These are phyloP conservation scores for Oreochromis spilurus DNA, from an alignment of 2,113 vertebrate genomes.

Conservation along the genomic window DNA sequence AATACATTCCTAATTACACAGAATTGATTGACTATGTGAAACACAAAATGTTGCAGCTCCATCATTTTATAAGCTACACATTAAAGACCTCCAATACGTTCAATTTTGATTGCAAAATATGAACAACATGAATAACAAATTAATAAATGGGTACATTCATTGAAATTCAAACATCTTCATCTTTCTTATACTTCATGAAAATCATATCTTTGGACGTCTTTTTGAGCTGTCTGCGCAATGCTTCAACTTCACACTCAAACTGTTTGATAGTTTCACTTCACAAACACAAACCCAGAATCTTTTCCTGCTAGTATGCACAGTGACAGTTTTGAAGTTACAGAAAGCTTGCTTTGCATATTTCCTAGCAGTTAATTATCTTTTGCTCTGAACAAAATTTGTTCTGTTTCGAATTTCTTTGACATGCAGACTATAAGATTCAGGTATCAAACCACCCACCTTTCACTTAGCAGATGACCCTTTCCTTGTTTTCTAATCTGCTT, in stretches of 20 bases:
- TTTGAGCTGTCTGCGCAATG: neutral
- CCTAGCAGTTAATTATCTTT: neutral
- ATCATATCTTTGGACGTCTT: neutral
- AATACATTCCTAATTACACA: too few species aligned
- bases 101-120: neutral
- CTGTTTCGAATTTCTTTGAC: neutral
- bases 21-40: neutral
- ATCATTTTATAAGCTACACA: too few species aligned
- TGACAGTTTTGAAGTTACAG: neutral
- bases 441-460: neutral
- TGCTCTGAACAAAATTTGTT: neutral
- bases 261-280: neutral
- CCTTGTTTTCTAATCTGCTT: neutral
- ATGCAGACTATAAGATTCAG: neutral
- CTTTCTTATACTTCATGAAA: neutral
- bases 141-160: neutral
- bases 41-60: neutral
- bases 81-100: neutral
- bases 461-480: neutral
- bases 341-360: neutral
- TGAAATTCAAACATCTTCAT: neutral
- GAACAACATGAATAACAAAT: neutral
- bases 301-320: neutral
- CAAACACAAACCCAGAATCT: neutral
- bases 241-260: neutral